phyloP scores from a whole-genome alignment of 2,888 invertebrate species.

The Tenthredo amoena region DNA sequence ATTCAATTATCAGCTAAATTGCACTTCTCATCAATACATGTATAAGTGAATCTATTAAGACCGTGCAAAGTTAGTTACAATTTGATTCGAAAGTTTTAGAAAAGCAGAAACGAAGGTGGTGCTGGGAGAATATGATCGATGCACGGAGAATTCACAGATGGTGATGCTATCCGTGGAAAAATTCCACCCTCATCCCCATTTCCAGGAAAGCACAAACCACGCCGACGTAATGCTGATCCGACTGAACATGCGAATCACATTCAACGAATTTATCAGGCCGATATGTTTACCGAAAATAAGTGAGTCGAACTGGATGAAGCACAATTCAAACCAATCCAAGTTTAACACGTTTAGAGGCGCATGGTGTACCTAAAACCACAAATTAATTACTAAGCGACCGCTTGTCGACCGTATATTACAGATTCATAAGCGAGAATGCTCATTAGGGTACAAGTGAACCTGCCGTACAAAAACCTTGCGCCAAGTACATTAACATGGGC shows the following conservation, averaged over 20 bases:
- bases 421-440: background rate
- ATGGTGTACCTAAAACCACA: background rate
- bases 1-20: background rate
- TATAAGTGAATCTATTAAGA: background rate
- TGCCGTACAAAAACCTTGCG: no score
- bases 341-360: background rate
- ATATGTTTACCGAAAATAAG: constrained; percentile 64
- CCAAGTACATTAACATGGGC: no score
- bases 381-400: background rate
- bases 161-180: constrained; percentile 59
- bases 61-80: background rate
- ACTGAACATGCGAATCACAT: constrained; percentile 62
- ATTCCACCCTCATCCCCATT: constrained; percentile 61
- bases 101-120: constrained; percentile 62
- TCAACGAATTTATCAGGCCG: constrained; percentile 63
- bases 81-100: constrained; percentile 65
- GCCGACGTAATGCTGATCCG: constrained; percentile 64
- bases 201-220: constrained; percentile 55
- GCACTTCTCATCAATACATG: background rate
- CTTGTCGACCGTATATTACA: background rate
- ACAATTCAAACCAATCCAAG: background rate
- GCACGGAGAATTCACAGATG: constrained; percentile 55
- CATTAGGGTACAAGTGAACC: background rate
- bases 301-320: constrained; percentile 9
- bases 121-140: constrained; percentile 61